Conservation (phyloP, 2,797 vertebrate genomes). For the Megalops cyprinoides region DNA sequence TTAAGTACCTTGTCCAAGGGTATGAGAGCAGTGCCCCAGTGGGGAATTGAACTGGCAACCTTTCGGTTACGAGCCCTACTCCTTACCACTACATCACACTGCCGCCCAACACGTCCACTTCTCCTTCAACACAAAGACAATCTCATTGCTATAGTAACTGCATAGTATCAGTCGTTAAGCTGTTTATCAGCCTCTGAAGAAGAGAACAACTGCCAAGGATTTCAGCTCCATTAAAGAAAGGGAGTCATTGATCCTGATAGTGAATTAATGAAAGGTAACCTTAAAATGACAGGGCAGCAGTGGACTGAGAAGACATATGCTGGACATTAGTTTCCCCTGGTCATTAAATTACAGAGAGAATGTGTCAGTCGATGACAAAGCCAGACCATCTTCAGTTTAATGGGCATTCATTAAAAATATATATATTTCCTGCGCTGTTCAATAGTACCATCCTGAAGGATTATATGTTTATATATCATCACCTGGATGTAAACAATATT, state of each 20-base stretch:
- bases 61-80: too few relatives aligned
- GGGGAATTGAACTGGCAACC: too few relatives aligned
- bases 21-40: too few relatives aligned
- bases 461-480: constrained; percentile 8
- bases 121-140: background rate
- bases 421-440: background rate
- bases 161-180: background rate
- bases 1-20: too few relatives aligned
- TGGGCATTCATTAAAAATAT: constrained; percentile 43
- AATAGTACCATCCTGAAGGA: background rate
- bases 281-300: constrained; percentile 28
- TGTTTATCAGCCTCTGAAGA: constrained; percentile 5
- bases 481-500: constrained; percentile 14
- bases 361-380: constrained; percentile 12
- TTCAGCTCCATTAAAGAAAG: constrained; percentile 19
- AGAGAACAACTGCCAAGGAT: constrained; percentile 9
- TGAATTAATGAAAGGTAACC: constrained; percentile 31
- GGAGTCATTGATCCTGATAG: constrained; percentile 23
- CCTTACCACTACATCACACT: too few relatives aligned
- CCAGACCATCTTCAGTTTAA: constrained; percentile 15
- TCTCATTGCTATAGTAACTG: background rate
- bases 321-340: constrained; percentile 22
- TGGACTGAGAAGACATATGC: constrained; percentile 18
- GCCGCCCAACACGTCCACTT: background rate
- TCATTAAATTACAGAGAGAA: constrained; percentile 25